Conservation (phyloP, 2,888 invertebrate species). For the Galeruca laticollis region DNA sequence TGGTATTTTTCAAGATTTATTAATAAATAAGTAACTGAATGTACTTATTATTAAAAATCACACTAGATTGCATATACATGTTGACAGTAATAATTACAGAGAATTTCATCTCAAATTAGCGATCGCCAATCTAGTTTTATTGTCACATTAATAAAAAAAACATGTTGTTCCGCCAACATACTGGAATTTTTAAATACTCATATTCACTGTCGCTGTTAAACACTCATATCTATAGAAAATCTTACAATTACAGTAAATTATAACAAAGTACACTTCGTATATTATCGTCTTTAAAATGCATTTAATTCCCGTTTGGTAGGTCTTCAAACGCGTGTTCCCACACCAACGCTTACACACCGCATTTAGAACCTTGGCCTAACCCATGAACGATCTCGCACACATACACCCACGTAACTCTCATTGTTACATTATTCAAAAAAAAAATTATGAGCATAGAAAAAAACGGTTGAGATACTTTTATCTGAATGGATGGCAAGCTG, state of each 20-base stretch:
- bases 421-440: slow-evolving; percentile 22
- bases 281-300: slow-evolving; percentile 24
- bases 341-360: slow-evolving; percentile 33
- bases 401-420: slow-evolving; percentile 16
- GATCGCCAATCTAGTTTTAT: no score
- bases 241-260: slow-evolving; percentile 13
- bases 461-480: neutral
- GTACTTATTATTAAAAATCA: no score
- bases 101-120: no score
- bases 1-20: neutral
- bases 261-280: slow-evolving; percentile 22
- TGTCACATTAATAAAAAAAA: no score
- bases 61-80: no score
- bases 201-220: neutral
- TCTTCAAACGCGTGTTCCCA: slow-evolving; percentile 30
- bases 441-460: neutral
- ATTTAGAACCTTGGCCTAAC: slow-evolving; percentile 7
- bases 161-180: no score
- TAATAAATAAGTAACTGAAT: no score
- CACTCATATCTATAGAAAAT: slow-evolving; percentile 6
- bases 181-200: neutral
- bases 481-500: neutral
- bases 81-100: no score
- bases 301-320: slow-evolving; percentile 29
- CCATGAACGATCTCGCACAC: slow-evolving; percentile 23